phyloP scores from a whole-genome alignment of 2,888 invertebrate genomes.

The Dinocampus coccinellae region DNA sequence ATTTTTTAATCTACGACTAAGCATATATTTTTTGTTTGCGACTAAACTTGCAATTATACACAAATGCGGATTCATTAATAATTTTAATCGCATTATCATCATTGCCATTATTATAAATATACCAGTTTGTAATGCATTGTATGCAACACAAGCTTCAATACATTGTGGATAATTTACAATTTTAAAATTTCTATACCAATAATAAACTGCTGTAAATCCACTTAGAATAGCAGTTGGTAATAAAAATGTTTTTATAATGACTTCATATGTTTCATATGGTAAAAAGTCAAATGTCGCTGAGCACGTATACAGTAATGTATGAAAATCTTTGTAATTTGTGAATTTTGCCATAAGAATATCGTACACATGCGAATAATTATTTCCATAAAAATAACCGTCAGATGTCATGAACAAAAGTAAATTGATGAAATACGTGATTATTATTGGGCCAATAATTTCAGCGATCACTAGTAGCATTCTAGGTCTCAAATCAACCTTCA shows the following conservation, averaged over 20 bases:
- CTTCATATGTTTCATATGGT: constrained; percentile 71
- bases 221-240: constrained; percentile 73
- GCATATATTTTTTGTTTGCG: constrained; percentile 74
- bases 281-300: constrained; percentile 83
- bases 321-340: constrained; percentile 77
- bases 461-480: constrained; percentile 38
- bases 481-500: constrained; percentile 39
- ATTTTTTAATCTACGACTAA: constrained; percentile 66
- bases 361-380: constrained; percentile 80
- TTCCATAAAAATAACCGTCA: too few relatives aligned
- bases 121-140: constrained; percentile 79
- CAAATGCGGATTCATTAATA: constrained; percentile 83
- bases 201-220: constrained; percentile 65
- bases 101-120: constrained; percentile 82
- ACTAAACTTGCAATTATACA: constrained; percentile 80
- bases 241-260: constrained; percentile 72
- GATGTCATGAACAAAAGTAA: constrained; percentile 49
- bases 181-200: constrained; percentile 65
- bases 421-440: constrained; percentile 53
- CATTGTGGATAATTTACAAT: constrained; percentile 62
- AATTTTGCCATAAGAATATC: constrained; percentile 81
- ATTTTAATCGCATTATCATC: constrained; percentile 82
- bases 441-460: constrained; percentile 53
- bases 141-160: constrained; percentile 75
- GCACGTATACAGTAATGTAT: constrained; percentile 84